Conservation (phyloP, 1,140 invertebrate genomes). For the Drosophila mayri region DNA sequence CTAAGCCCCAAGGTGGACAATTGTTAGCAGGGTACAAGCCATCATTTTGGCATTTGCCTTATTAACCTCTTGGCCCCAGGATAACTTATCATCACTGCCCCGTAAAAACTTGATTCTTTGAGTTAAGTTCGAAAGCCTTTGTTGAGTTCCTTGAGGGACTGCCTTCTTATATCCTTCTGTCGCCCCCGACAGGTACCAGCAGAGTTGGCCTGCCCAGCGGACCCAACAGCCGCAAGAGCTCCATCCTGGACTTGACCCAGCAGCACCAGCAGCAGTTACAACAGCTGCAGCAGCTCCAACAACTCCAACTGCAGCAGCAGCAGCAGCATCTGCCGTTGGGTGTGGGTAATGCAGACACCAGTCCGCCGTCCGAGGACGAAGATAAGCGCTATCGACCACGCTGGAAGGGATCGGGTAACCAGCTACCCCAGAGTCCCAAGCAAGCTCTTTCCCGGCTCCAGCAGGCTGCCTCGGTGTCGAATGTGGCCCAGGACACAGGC, state of each 20-base stretch:
- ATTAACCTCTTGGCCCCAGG: neutral
- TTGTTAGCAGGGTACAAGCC: neutral
- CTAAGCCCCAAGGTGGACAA: neutral
- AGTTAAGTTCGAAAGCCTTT: slow-evolving; percentile 56
- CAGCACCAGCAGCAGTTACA: slow-evolving; percentile 70
- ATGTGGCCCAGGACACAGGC: slow-evolving; percentile 66
- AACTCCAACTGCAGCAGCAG: slow-evolving; percentile 52
- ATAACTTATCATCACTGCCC: slow-evolving; percentile 35
- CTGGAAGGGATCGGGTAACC: slow-evolving; percentile 84
- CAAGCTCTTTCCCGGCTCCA: slow-evolving; percentile 77
- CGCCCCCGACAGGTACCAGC: slow-evolving; percentile 61
- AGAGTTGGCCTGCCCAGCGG: slow-evolving; percentile 77
- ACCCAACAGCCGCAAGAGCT: slow-evolving; percentile 78
- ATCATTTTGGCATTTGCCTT: neutral
- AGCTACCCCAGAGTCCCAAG: slow-evolving; percentile 81
- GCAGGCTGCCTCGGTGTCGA: slow-evolving; percentile 75
- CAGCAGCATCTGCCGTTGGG: slow-evolving; percentile 70
- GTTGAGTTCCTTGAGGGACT: neutral
- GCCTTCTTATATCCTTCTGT: neutral
- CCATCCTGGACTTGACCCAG: slow-evolving; percentile 72
- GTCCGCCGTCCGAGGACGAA: slow-evolving; percentile 85
- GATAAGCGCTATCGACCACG: slow-evolving; percentile 72
- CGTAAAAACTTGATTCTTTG: slow-evolving; percentile 62
- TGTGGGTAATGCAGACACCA: slow-evolving; percentile 83
- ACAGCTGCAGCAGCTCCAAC: slow-evolving; percentile 57